A percentile compares a stretch with the other conserved stretches of the same genome.
phyloP scores from a whole-genome alignment of 2,113 vertebrate species.

The Butastur rufipennis region DNA sequence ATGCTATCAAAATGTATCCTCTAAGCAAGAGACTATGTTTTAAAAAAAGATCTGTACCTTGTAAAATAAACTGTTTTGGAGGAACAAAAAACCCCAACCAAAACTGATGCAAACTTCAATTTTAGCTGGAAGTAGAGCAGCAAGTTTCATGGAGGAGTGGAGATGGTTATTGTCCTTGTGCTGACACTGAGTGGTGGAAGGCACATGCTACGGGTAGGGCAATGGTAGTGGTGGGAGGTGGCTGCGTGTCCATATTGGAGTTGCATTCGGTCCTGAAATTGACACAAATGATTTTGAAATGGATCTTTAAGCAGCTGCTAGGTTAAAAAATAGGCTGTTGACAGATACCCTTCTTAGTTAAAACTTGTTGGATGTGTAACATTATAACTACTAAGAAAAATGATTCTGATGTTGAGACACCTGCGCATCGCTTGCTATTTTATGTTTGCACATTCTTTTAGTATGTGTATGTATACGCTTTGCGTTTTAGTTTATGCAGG shows the following conservation, averaged over 20 bases:
- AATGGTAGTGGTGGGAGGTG: neutral
- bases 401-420: neutral
- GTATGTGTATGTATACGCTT: neutral
- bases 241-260: fast-evolving
- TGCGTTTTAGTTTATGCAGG: neutral
- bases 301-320: neutral
- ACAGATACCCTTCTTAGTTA: neutral
- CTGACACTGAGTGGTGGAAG: neutral
- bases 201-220: neutral
- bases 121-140: neutral
- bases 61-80: neutral
- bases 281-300: fast-evolving
- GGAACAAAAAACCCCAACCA: neutral
- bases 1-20: neutral
- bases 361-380: neutral
- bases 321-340: neutral
- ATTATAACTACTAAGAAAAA: neutral
- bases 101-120: neutral
- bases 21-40: neutral
- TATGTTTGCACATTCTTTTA: neutral
- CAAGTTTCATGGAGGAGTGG: neutral
- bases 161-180: neutral
- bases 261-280: neutral
- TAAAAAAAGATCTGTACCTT: neutral
- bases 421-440: fast-evolving